Evolutionary conservation across 1,140 invertebrate genomes (phyloP).

Genomic region (Calycopis cecrops): DNA sequence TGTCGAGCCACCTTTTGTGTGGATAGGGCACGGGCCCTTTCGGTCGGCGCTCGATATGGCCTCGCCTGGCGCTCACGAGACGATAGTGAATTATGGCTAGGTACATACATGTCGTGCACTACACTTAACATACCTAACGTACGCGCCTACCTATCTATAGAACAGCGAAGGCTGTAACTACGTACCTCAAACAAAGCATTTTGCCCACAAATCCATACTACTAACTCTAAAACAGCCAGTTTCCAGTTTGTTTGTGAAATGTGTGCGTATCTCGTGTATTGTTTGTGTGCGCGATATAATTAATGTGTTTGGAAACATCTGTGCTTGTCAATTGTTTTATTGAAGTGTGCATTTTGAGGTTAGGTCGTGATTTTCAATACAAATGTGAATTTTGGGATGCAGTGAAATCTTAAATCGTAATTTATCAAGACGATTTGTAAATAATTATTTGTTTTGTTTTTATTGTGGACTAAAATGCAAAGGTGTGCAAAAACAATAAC

Average conservation of each 20-base stretch:
- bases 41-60: conserved; percentile 36
- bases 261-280: conserved; percentile 32
- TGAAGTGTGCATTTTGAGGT: conserved; percentile 67
- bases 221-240: conserved; percentile 35
- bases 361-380: conserved; percentile 56
- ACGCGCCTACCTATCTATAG: conserved; percentile 62
- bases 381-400: conserved; percentile 28
- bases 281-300: conserved; percentile 47
- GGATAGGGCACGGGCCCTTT: conserved; percentile 40
- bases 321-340: conserved; percentile 55
- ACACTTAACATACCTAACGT: conserved; percentile 61
- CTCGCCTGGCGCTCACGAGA: conserved; percentile 48
- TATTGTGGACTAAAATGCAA: neutral
- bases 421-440: conserved; percentile 16
- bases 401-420: conserved; percentile 26
- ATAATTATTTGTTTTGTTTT: neutral
- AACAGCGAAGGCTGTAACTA: conserved; percentile 64
- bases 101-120: conserved; percentile 57
- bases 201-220: conserved; percentile 60
- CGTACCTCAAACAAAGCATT: conserved; percentile 70
- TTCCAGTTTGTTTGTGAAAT: conserved; percentile 51
- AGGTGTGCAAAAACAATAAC: conserved; percentile 14
- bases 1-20: conserved; percentile 55
- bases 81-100: conserved; percentile 59
- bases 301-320: conserved; percentile 59